Evolutionary conservation across 35 echinoderm and acorn worm species (phyloP).

Genomic region (Holothuria glaberrima): DNA sequence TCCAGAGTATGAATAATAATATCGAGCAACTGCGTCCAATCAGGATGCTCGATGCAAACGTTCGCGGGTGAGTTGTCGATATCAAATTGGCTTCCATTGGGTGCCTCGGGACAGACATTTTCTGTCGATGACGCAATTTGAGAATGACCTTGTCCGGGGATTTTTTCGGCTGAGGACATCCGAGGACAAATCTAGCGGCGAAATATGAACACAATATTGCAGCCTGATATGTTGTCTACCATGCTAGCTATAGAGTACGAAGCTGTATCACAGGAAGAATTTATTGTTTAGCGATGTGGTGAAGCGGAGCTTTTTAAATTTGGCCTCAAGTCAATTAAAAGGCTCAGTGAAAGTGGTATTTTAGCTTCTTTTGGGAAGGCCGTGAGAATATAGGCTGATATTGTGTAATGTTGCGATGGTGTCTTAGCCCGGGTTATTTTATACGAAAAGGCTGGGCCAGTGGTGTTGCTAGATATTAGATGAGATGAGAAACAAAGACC

Average conservation of each 20-base stretch:
- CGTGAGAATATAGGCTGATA: too few species aligned
- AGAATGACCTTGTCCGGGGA: conserved; percentile 35
- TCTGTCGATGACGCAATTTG: conserved; percentile 33
- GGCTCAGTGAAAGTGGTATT: too few species aligned
- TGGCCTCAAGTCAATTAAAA: too few species aligned
- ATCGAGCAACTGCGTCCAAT: conserved; percentile 6
- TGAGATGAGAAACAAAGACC: too few species aligned
- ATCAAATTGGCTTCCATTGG: conserved; percentile 1
- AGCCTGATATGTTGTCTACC: not conserved
- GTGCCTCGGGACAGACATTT: conserved; percentile 22
- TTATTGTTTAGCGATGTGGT: too few species aligned
- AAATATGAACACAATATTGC: not conserved
- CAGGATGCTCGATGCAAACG: not conserved
- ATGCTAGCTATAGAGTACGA: not conserved
- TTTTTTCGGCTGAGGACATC: conserved; percentile 4
- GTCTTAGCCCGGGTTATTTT: too few species aligned
- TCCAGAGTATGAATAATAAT: conserved; percentile 41
- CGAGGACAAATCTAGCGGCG: conserved; percentile 2
- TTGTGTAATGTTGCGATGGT: too few species aligned
- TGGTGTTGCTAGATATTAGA: too few species aligned
- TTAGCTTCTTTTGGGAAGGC: not conserved
- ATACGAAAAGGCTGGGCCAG: too few species aligned
- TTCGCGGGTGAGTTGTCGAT: not conserved
- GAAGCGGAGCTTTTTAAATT: too few species aligned
- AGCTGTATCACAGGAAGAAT: too few species aligned